These are phyloP conservation scores for Eulimnadia texana DNA, from an alignment of 1,140 invertebrate species.

Conservation along the genomic window DNA sequence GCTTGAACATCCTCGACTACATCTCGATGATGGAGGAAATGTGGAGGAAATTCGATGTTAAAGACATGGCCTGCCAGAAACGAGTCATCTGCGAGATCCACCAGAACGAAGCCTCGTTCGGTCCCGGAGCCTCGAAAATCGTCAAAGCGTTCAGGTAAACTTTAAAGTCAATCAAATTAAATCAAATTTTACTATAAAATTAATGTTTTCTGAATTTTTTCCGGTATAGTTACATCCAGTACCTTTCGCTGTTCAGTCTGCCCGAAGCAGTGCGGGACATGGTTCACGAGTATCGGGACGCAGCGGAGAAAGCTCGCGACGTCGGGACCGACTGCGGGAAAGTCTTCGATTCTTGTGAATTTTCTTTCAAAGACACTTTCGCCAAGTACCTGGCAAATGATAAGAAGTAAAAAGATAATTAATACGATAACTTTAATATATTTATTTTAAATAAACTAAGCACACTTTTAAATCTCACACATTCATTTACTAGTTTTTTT, in stretches of 20 bases:
- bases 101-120: conserved; percentile 21
- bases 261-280: conserved; percentile 21
- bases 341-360: conserved; percentile 22
- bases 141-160: conserved; percentile 22
- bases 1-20: conserved; percentile 24
- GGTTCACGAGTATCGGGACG: conserved; percentile 23
- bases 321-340: conserved; percentile 23
- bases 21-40: conserved; percentile 24
- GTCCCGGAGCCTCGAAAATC: conserved; percentile 19
- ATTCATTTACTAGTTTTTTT: too few relatives aligned
- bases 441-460: too few relatives aligned
- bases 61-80: conserved; percentile 23
- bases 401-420: too few relatives aligned
- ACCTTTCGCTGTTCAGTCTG: conserved; percentile 21
- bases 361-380: conserved; percentile 24
- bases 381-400: conserved; percentile 20
- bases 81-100: conserved; percentile 23
- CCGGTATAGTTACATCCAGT: conserved; percentile 23
- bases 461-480: not conserved
- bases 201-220: not conserved
- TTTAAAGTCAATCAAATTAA: conserved; percentile 10
- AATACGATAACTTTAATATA: too few relatives aligned
- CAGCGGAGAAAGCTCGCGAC: conserved; percentile 23
- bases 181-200: not conserved
- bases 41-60: conserved; percentile 24